Conservation (phyloP, 1,140 invertebrate species). For the Drosophila sturtevanti region DNA sequence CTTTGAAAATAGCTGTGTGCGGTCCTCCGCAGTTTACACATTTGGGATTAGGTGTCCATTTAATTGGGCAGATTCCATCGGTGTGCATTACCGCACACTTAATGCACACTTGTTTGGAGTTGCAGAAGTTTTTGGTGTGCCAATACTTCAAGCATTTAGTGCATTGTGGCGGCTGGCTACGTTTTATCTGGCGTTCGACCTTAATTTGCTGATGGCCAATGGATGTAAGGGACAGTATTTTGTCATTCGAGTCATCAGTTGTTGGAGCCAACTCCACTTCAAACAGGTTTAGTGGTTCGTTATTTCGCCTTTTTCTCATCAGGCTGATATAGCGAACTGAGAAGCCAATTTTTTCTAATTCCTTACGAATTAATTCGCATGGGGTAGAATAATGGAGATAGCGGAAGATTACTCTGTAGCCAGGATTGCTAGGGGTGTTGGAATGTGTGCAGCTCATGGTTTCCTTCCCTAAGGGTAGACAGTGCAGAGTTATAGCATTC, state of each 20-base stretch:
- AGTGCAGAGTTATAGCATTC: too few species aligned
- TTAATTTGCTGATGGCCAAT: background rate
- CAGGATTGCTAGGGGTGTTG: background rate
- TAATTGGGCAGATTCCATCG: too few species aligned
- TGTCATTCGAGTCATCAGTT: background rate
- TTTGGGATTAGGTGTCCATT: too few species aligned
- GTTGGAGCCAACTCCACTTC: background rate
- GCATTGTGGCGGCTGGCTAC: background rate
- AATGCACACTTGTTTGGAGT: background rate
- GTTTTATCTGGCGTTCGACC: background rate
- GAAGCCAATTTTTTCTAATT: background rate
- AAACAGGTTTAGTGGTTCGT: background rate
- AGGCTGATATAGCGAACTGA: background rate
- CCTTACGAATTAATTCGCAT: background rate
- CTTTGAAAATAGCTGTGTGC: too few species aligned
- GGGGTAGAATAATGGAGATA: background rate
- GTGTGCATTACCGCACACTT: background rate
- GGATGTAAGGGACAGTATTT: background rate
- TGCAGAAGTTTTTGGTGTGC: constrained; percentile 22
- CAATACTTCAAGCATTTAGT: constrained; percentile 7
- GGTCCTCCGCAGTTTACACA: too few species aligned
- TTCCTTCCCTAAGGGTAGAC: too few species aligned
- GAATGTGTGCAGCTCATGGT: background rate
- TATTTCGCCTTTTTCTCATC: background rate
- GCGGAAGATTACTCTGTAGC: background rate